Conservation (phyloP, 2,113 vertebrate species). For the Leiothrix lutea region DNA sequence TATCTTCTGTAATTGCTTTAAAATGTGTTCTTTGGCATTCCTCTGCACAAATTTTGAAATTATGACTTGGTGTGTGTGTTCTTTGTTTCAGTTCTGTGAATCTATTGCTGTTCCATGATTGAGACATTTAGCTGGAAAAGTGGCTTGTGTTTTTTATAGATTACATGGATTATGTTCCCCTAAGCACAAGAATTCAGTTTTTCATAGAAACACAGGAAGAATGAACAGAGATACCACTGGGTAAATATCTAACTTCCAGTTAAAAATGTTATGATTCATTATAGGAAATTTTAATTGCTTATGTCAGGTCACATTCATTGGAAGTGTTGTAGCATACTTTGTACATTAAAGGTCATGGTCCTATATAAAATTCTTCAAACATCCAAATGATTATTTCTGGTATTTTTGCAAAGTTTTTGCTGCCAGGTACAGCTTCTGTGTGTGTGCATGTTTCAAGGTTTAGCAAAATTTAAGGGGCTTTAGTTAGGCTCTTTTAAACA, state of each 20-base stretch:
- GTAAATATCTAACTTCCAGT: constrained; percentile 58
- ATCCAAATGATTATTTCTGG: neutral
- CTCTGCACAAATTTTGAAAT: neutral
- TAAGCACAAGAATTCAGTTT: constrained; percentile 81
- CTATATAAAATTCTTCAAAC: neutral
- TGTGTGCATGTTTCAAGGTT: neutral
- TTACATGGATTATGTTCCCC: constrained; percentile 79
- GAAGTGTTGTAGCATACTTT: neutral
- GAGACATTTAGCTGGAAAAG: constrained; percentile 76
- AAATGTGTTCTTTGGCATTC: neutral
- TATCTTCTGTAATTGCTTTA: neutral
- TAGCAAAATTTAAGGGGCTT: neutral
- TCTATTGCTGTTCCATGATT: constrained; percentile 83
- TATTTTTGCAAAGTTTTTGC: neutral
- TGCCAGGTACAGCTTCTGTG: neutral
- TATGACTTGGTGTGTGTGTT: neutral
- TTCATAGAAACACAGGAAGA: constrained; percentile 78
- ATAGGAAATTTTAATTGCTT: neutral
- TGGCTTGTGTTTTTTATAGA: constrained; percentile 83
- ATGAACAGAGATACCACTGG: constrained; percentile 80
- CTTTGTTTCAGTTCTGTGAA: constrained; percentile 83
- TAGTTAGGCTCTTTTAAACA: neutral
- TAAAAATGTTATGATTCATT: neutral
- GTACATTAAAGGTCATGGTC: neutral
- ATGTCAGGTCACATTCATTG: neutral